Conservation (phyloP, 92 coral and sea anemone genomes). For the Zoanthus sociatus region DNA sequence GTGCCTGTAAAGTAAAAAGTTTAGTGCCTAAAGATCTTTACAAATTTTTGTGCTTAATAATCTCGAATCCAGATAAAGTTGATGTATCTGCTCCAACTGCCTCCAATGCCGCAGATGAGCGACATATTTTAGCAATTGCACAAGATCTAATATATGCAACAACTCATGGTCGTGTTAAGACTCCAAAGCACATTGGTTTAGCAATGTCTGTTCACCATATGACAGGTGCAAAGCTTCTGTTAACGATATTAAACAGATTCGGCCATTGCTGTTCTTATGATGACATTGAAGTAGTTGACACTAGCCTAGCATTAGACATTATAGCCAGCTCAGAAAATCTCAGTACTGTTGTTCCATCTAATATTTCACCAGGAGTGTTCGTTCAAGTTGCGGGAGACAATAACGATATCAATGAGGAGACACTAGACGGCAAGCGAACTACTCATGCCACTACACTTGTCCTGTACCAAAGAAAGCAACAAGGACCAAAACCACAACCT, state of each 20-base stretch:
- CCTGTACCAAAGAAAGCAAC: background rate
- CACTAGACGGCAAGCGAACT: no score
- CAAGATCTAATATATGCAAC: slow-evolving; percentile 52
- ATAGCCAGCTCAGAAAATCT: background rate
- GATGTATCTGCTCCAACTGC: background rate
- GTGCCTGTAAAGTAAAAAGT: background rate
- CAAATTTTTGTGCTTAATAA: background rate
- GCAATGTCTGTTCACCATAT: slow-evolving; percentile 54
- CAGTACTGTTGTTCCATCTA: background rate
- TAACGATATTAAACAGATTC: background rate
- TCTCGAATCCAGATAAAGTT: background rate
- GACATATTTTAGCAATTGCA: slow-evolving; percentile 49
- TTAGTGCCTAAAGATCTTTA: background rate
- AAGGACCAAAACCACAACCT: background rate
- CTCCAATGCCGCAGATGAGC: background rate
- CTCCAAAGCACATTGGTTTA: slow-evolving; percentile 61
- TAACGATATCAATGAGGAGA: no score
- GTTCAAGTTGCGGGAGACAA: background rate
- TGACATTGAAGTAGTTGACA: background rate
- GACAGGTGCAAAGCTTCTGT: slow-evolving; percentile 23
- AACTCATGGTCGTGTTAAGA: slow-evolving; percentile 39
- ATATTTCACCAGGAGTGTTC: background rate
- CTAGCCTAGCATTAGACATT: background rate
- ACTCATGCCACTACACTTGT: background rate
- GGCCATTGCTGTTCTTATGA: background rate